Conservation (phyloP, 2,888 invertebrate species). For the Gandaritis pyraliata region DNA sequence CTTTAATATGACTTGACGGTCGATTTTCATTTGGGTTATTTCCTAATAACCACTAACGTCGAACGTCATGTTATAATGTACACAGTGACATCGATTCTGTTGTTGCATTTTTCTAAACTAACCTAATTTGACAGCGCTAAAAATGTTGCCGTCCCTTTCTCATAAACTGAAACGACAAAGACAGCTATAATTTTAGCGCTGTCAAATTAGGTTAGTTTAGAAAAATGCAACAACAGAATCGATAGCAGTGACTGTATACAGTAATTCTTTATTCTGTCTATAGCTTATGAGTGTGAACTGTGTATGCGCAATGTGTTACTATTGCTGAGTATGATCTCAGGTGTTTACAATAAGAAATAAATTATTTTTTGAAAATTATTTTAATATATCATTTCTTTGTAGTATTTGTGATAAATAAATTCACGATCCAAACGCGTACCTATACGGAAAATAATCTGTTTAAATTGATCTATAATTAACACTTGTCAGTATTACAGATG, state of each 20-base stretch:
- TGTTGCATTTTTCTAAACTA: too few species aligned
- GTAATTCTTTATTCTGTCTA: conserved; percentile 12
- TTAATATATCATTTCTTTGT: conserved; percentile 3
- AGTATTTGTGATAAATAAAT: not conserved
- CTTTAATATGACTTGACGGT: not conserved
- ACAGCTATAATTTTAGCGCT: too few species aligned
- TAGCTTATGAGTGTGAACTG: conserved; percentile 36
- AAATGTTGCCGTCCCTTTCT: too few species aligned
- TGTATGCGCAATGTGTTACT: conserved; percentile 57
- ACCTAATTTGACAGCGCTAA: too few species aligned
- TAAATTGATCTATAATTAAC: not conserved
- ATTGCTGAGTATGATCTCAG: conserved; percentile 74
- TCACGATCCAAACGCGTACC: too few species aligned
- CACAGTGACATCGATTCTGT: too few species aligned
- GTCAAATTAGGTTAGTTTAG: too few species aligned
- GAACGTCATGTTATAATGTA: conserved; percentile 8
- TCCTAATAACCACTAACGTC: not conserved
- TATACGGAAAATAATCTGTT: too few species aligned
- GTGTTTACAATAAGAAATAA: conserved; percentile 65
- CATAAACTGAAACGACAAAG: too few species aligned
- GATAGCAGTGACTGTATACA: conserved; percentile 18
- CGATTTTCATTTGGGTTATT: not conserved
- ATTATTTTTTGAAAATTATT: conserved; percentile 61
- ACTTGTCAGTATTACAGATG: conserved; percentile 8
- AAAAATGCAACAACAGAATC: too few species aligned